Percentiles rank a stretch among this genome's conserved stretches.
Conservation (phyloP, 92 coral and sea anemone species). For the Porites rus region DNA sequence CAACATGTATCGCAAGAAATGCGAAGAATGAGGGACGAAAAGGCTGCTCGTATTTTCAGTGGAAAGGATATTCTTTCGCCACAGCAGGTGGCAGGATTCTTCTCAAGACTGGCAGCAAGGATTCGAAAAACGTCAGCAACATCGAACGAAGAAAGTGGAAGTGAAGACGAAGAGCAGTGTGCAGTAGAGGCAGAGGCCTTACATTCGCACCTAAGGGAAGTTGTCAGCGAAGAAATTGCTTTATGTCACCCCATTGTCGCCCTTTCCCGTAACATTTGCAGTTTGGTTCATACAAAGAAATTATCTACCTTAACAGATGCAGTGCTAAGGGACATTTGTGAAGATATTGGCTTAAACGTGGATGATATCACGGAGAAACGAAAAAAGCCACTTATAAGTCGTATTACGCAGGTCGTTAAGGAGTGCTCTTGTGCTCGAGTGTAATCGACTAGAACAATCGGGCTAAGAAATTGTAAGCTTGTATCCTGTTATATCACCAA, state of each 20-base stretch:
- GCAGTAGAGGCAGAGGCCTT: conserved; percentile 32
- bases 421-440: conserved; percentile 21
- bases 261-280: conserved; percentile 43
- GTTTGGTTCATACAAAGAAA: conserved; percentile 23
- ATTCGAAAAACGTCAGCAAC: conserved; percentile 18
- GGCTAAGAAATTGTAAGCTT: conserved; percentile 13
- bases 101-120: conserved; percentile 23
- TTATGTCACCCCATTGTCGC: not conserved
- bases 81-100: conserved; percentile 26
- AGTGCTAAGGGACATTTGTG: conserved; percentile 33
- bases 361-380: conserved; percentile 29
- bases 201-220: conserved; percentile 19
- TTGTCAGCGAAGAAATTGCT: not conserved
- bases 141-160: conserved; percentile 3
- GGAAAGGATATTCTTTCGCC: conserved; percentile 38
- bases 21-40: conserved; percentile 37
- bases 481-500: conserved; percentile 7
- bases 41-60: conserved; percentile 23
- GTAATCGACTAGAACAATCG: conserved; percentile 12
- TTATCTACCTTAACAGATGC: conserved; percentile 22
- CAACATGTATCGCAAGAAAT: conserved; percentile 36
- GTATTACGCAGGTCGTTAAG: conserved; percentile 33
- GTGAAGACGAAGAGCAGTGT: conserved; percentile 14
- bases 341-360: conserved; percentile 23
- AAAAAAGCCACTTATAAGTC: conserved; percentile 42